Evolutionary conservation across 2,888 invertebrate species (phyloP), one percentile per base, ranked within the genome.

Genomic region (Dendrolimus houi): DNA sequence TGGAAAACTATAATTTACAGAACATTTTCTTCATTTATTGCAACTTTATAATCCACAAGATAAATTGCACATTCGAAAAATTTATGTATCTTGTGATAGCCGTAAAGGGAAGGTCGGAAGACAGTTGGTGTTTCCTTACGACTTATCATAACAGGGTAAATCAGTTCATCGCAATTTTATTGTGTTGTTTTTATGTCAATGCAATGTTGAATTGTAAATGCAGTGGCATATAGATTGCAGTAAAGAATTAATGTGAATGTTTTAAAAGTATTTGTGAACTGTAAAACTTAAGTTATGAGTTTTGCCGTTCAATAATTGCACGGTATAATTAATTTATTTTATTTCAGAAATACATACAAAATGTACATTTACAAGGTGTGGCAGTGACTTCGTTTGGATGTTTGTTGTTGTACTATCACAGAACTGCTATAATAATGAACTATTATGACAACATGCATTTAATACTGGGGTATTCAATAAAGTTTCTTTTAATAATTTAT

Each of bases 1-100:
- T 54, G 40, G 17, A 52, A 17, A 8, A 29, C 17, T 2, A 52
- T 29, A 52, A 52, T 29, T 6, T 55, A 29, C 17, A 42, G 55
- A 59, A 60, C 55, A 58, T 62, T 55, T 64, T 56, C 56, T 63
- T 59, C 63, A 68, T 75, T 70, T 71, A 70, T 70, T 64, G 61
- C 66, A 61, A 65, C 64, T 74, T 73, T 65, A 68, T 73, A 75
- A 71, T 71, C 64, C 69, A 69, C 60, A 69, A 66, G 66, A 71
- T 71, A 67, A 72, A 68, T 60, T 69, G 67, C 65, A 67, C 60
- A 64, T 64, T 62, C 60, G 58, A 55, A 65, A 59, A 69, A 73
- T 77, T 73, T 75, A 76, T 76, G 67, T 63, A 66, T 59, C 63
- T 69, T 69, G 60, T 58, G 61, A 47, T 47, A 12, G 9, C 9